phyloP scores from a whole-genome alignment of 2,113 vertebrate genomes.

The Phyllostomus discolor region DNA sequence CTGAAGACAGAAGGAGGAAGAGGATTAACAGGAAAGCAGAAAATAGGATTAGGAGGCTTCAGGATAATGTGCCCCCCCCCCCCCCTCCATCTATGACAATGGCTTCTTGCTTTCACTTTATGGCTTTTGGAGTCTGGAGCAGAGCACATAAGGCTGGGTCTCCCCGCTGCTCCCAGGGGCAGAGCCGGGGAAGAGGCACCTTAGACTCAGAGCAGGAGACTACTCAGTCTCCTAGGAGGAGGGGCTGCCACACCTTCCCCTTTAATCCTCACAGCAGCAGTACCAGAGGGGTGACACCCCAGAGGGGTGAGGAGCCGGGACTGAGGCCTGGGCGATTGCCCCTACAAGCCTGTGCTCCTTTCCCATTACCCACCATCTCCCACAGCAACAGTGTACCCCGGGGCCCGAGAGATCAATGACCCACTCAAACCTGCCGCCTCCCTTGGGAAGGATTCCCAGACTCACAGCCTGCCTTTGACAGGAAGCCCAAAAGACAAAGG shows the following conservation, averaged over 20 bases:
- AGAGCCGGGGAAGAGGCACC: not conserved
- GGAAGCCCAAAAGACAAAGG: not conserved
- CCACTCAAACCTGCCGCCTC: not conserved
- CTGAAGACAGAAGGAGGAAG: constrained; percentile 49
- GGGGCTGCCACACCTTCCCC: not conserved
- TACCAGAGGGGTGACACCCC: not conserved
- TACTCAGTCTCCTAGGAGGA: not conserved
- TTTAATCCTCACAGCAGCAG: not conserved
- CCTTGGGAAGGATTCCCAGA: not conserved
- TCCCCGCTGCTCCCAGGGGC: not conserved
- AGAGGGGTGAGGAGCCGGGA: not conserved
- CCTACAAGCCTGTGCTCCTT: not conserved
- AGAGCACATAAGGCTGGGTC: not conserved
- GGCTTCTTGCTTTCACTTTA: constrained; percentile 18
- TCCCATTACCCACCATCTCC: not conserved
- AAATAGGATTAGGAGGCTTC: constrained; percentile 67
- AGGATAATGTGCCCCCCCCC: constrained; percentile 16
- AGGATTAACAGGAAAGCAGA: constrained; percentile 71
- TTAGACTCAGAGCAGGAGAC: not conserved
- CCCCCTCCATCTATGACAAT: constrained; percentile 44
- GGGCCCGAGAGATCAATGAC: not conserved
- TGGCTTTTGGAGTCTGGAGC: not conserved
- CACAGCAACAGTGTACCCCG: not conserved
- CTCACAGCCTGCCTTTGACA: not conserved
- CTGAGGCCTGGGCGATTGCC: not conserved